phyloP scores from a whole-genome alignment of 2,113 vertebrate species.

The Dicerorhinus sumatrensis region DNA sequence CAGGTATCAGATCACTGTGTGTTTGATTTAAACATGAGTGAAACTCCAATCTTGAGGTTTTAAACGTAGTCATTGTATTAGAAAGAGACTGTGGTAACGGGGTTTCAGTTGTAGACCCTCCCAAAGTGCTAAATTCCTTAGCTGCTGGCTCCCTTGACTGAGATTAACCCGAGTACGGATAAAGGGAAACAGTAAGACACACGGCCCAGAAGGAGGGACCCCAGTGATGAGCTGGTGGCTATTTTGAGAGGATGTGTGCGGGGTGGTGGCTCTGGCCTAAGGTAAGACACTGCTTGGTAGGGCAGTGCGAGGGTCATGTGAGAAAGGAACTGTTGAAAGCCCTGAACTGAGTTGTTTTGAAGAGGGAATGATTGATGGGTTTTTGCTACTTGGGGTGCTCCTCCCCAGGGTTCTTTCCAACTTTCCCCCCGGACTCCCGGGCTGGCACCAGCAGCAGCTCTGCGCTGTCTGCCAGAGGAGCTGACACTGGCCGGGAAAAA shows the following conservation, averaged over 20 bases:
- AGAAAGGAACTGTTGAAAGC: neutral
- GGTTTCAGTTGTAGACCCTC: neutral
- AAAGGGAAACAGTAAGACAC: neutral
- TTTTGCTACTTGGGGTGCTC: neutral
- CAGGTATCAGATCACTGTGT: neutral
- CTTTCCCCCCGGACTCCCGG: no score
- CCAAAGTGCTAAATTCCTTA: neutral
- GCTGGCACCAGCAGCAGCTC: accelerated
- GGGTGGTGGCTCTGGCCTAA: neutral
- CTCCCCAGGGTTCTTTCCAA: neutral
- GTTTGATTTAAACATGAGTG: neutral
- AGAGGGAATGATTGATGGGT: neutral
- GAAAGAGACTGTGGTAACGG: no score
- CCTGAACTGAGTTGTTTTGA: neutral
- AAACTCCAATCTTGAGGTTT: neutral
- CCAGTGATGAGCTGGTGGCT: neutral
- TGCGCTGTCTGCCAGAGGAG: neutral
- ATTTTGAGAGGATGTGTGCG: neutral
- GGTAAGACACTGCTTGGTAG: neutral
- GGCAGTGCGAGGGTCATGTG: neutral
- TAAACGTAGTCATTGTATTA: neutral
- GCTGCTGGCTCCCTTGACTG: neutral
- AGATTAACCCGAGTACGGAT: neutral
- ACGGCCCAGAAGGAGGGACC: neutral
- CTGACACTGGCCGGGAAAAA: no score